phyloP scores from a whole-genome alignment of 92 coral and sea anemone genomes.

The Ricordea florida region DNA sequence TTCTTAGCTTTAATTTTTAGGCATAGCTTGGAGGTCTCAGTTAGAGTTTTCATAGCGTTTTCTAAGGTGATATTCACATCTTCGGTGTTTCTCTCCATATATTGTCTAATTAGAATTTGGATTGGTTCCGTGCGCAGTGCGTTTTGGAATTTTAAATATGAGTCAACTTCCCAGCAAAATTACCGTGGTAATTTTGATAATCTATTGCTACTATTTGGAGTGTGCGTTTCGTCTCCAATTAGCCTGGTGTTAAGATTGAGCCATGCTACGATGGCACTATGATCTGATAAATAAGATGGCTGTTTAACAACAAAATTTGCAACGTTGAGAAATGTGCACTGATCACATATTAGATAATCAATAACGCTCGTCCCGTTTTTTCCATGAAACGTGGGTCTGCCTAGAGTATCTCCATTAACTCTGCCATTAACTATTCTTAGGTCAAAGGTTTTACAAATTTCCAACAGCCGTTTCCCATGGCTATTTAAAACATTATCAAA shows the following conservation, averaged over 20 bases:
- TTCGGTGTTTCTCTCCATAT: not conserved
- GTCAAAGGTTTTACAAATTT: constrained; percentile 47
- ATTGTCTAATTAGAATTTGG: not conserved
- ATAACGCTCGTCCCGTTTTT: constrained; percentile 32
- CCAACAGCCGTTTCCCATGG: constrained; percentile 54
- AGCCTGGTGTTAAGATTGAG: constrained; percentile 1
- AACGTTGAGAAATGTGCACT: not conserved
- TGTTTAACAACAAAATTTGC: constrained; percentile 34
- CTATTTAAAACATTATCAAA: constrained; percentile 26
- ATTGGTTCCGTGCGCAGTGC: constrained; percentile 2
- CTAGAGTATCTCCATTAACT: constrained; percentile 54
- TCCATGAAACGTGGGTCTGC: constrained; percentile 41
- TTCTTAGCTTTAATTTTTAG: constrained; percentile 20
- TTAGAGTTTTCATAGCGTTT: constrained; percentile 1
- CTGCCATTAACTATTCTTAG: constrained; percentile 58
- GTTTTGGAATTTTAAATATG: not conserved
- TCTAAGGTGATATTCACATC: constrained; percentile 16
- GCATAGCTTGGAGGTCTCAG: constrained; percentile 8
- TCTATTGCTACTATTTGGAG: not conserved
- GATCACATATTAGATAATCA: constrained; percentile 28
- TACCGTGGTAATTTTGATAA: constrained; percentile 10
- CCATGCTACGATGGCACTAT: constrained; percentile 9
- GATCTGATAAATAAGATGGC: constrained; percentile 36
- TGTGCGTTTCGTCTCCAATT: not conserved
- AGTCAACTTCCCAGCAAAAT: constrained; percentile 33